Evolutionary conservation across 2,797 vertebrate species (phyloP), one percentile per base, ranked within the genome.

Genomic region (Melanotaenia parkinsoni): DNA sequence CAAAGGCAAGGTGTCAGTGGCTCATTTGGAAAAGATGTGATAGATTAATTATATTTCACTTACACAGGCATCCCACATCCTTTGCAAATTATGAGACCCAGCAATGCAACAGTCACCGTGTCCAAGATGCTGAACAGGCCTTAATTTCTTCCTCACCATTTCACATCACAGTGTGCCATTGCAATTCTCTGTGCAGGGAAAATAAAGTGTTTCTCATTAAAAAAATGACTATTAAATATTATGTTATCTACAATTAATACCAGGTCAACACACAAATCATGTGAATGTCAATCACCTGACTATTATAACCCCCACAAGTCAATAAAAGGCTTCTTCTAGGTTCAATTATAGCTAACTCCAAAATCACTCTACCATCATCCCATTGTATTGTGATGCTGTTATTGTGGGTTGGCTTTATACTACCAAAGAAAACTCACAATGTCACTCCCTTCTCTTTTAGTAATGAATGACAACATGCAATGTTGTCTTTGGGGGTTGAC

Each of bases 1-100:
- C 85, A 89, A 89, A 92, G 88, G 81, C 63, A 90, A 91, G 72
- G 86, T 92, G 91, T 94, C 90, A 88, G 85, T 85, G 86, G 77
- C 83, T 91, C 88, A 85, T 93, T 92, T 87, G 86, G 78, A 85
- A 87, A 65, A 85, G 85, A 93, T 88, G 81, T 90, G 90, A 93
- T 92, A 90, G 85, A 90, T 92, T 93, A 79, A 94, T 94, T 92
- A 93, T 89, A 83, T 92, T 91, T 89, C 84, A 86, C 86, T 90
- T 89, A 85, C 75, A 73, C 70, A 4, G 33, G 80, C 58, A 14
- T 86, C 89, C 77, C 79, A 85, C 89, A 77, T 87, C 88, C 78
- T 86, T 88, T 89, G 71, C 85, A 86, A 89, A 88, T 89, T 60
- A 87, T 63, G 72, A 79, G 70, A 73, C 74, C 72, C 74, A 69